Evolutionary conservation across 2,797 vertebrate species (phyloP).

Genomic region (Lophotriccus pileatus): DNA sequence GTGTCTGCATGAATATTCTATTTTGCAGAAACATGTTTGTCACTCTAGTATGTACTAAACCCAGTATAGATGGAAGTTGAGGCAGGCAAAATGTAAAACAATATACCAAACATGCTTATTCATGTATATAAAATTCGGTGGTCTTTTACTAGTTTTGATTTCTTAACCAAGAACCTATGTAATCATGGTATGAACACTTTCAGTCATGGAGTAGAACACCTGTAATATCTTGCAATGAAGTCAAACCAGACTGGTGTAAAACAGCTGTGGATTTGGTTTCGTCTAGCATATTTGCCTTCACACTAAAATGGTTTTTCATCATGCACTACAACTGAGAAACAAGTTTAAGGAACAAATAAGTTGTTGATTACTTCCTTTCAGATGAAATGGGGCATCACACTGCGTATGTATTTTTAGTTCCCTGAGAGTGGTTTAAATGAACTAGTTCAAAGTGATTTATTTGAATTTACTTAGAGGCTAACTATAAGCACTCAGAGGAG

Average conservation of each 20-base stretch:
- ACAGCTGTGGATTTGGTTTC: background rate
- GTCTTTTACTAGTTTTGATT: background rate
- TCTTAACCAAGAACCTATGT: background rate
- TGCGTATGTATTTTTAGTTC: background rate
- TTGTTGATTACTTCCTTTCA: background rate
- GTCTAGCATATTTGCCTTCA: accelerated
- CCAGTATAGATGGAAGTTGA: background rate
- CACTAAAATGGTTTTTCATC: background rate
- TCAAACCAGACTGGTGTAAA: background rate
- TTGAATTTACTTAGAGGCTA: background rate
- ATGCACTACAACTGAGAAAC: background rate
- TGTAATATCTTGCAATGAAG: background rate
- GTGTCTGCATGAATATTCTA: background rate
- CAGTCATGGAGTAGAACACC: background rate
- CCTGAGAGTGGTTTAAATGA: background rate
- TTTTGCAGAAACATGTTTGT: background rate
- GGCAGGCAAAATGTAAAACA: background rate
- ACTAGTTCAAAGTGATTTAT: background rate
- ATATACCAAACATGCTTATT: background rate
- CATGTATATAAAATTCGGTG: background rate
- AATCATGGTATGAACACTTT: background rate
- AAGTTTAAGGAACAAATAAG: background rate
- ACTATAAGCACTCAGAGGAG: background rate
- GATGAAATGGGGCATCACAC: background rate
- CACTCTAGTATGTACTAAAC: background rate